Percentiles rank a stretch among this genome's conserved stretches.
phyloP scores from a whole-genome alignment of 2,888 invertebrate genomes.

The Epinotia nisella region DNA sequence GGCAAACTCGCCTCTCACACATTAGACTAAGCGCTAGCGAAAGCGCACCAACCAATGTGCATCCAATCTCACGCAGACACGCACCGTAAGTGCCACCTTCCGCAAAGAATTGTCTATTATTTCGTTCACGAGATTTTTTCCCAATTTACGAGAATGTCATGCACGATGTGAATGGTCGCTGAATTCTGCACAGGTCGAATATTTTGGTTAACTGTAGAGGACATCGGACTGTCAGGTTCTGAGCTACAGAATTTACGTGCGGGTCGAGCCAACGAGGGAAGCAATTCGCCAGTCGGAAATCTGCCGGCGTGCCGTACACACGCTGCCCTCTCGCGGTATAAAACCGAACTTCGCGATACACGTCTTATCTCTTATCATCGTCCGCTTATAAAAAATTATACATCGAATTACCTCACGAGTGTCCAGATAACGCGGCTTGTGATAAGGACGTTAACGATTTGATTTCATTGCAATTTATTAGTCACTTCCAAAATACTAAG shows the following conservation, averaged over 20 bases:
- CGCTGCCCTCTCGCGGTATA: constrained; percentile 51
- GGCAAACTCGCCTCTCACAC: too few relatives aligned
- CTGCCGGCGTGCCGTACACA: constrained; percentile 47
- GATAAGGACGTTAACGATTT: constrained; percentile 61
- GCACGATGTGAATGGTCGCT: background rate
- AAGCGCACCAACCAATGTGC: too few relatives aligned
- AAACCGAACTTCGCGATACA: constrained; percentile 34
- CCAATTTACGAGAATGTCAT: too few relatives aligned
- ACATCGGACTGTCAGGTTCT: background rate
- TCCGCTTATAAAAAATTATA: constrained; percentile 67
- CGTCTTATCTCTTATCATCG: constrained; percentile 71
- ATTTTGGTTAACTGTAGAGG: background rate
- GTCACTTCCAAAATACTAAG: constrained; percentile 42
- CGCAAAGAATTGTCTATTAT: background rate
- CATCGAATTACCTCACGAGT: constrained; percentile 75
- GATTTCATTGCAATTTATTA: constrained; percentile 56
- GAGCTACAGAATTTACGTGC: constrained; percentile 1
- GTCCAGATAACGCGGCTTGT: constrained; percentile 66
- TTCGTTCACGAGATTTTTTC: background rate
- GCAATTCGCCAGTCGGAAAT: constrained; percentile 52
- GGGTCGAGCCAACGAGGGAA: constrained; percentile 30
- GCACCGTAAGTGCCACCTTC: background rate
- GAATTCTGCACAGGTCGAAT: background rate
- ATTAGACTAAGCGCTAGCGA: too few relatives aligned
- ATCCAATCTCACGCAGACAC: too few relatives aligned